Evolutionary conservation across 2,113 vertebrate species (phyloP).

Genomic region (Pipa parva): DNA sequence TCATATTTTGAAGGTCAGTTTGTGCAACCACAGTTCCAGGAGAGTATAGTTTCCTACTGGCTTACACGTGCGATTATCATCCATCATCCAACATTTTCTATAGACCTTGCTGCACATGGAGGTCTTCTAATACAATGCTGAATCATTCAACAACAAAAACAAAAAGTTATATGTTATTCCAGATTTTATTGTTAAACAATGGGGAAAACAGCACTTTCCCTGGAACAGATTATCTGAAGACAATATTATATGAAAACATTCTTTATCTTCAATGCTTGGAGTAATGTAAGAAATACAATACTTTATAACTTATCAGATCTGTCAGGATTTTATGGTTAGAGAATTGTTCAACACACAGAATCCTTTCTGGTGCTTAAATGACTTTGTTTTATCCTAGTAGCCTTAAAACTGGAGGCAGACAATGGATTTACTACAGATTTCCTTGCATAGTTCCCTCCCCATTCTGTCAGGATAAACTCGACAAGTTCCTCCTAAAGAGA

Average conservation of each 20-base stretch:
- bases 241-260: constrained; percentile 1
- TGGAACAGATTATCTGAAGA: constrained; percentile 6
- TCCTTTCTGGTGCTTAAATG: constrained; percentile 29
- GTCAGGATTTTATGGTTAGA: constrained; percentile 38
- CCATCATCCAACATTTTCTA: too few species aligned
- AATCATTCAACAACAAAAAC: too few species aligned
- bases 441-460: constrained; percentile 17
- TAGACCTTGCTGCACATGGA: too few species aligned
- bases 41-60: too few species aligned
- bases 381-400: constrained; percentile 37
- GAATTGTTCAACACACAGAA: constrained; percentile 10
- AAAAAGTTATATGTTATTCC: too few species aligned
- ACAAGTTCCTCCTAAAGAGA: constrained; percentile 36
- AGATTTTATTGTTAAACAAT: too few species aligned
- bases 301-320: constrained; percentile 18
- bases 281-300: constrained; percentile 1
- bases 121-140: too few species aligned
- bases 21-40: too few species aligned
- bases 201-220: too few species aligned
- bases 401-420: constrained; percentile 28
- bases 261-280: not conserved
- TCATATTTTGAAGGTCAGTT: too few species aligned
- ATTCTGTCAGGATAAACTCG: constrained; percentile 29
- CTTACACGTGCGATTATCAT: too few species aligned
- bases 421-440: constrained; percentile 37